phyloP scores from a whole-genome alignment of 1,140 invertebrate genomes.

The Aphelinus atriplicis region DNA sequence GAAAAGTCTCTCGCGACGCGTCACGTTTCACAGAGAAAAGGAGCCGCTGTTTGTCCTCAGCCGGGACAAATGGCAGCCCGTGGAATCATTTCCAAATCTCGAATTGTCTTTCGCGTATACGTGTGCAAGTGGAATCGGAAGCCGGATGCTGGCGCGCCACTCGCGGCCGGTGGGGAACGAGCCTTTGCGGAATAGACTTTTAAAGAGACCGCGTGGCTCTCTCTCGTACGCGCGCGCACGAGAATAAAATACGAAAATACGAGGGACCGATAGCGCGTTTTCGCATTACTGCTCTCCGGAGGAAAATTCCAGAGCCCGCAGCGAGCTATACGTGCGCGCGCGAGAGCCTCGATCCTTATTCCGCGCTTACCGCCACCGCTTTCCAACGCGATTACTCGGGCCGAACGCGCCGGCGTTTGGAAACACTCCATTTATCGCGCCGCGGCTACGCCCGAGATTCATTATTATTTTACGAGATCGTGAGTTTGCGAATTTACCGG shows the following conservation, averaged over 20 bases:
- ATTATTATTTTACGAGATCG: conserved; percentile 2
- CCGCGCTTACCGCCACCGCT: neutral
- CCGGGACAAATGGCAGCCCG: too few species aligned
- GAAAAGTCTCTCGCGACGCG: too few species aligned
- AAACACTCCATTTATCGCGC: conserved; percentile 26
- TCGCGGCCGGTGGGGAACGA: too few species aligned
- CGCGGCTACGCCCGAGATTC: neutral
- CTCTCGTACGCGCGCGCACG: neutral
- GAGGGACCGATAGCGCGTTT: conserved; percentile 38
- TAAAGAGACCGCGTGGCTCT: conserved; percentile 25
- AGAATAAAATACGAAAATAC: conserved; percentile 42
- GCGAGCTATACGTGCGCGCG: too few species aligned
- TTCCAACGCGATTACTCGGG: conserved; percentile 4
- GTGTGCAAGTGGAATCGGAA: too few species aligned
- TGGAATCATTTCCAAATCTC: conserved; percentile 47
- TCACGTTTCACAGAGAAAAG: too few species aligned
- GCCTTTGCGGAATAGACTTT: neutral
- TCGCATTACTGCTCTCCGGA: conserved; percentile 45
- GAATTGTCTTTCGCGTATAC: neutral
- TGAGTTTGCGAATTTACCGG: too few species aligned
- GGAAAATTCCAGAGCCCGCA: conserved; percentile 41
- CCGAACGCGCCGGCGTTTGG: neutral
- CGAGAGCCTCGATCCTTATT: conserved; percentile 15
- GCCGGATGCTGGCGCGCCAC: too few species aligned
- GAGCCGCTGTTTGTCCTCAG: too few species aligned